Base-by-base conservation (phyloP, 2,113 vertebrate genomes). In the Anguilla rostrata region DNA sequence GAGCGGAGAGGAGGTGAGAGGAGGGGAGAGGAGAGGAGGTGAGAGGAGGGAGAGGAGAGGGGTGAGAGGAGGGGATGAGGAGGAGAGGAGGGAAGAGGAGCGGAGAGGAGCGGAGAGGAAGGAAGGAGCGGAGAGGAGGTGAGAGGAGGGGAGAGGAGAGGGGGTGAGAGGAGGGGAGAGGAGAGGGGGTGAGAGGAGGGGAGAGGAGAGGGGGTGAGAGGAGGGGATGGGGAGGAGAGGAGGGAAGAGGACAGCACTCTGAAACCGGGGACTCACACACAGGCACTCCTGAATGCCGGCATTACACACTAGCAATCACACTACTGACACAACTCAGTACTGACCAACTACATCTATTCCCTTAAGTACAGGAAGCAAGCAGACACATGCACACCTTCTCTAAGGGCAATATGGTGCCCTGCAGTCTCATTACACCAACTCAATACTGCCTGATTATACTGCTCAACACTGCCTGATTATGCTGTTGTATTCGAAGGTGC, bases 401-500 rank as follows among this genome's bases (percentile, higher is more conserved):
- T 53, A 53, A 14, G 12, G 49, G 49, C 49, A 11, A 66, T 66
- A 66, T 66, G 20, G 26, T 26, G 5, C 20, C 22, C 22, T 53
- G 9, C 29, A 39, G 9, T 39, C 34, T 49, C 5, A 81, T 16
- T 11, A 49, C 81, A 82, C 11, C 75, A 20, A 43, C 46, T 53
- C 34, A 46, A 14, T 39, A n/a, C 16, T 39, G 34, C 12, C 26
- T 15, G 0, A 26, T 49, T 22, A 34, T 34, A 34, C 34, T 15
- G 5, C 12, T 9, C 5, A 49, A 66, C n/a, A n/a, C n/a, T 34
- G 34, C 34, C 34, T 34, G 34, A 34, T 34, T 34, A 82, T 0
- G 15, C n/a, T 84, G 11, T 82, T 3, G 34, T 83, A 8, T 83
- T 2, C 22, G 40, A 8, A 22, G 5, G 94, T 39, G 82, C 39